Conservation (phyloP, 1,140 invertebrate genomes). For the Parapsyche elsis region DNA sequence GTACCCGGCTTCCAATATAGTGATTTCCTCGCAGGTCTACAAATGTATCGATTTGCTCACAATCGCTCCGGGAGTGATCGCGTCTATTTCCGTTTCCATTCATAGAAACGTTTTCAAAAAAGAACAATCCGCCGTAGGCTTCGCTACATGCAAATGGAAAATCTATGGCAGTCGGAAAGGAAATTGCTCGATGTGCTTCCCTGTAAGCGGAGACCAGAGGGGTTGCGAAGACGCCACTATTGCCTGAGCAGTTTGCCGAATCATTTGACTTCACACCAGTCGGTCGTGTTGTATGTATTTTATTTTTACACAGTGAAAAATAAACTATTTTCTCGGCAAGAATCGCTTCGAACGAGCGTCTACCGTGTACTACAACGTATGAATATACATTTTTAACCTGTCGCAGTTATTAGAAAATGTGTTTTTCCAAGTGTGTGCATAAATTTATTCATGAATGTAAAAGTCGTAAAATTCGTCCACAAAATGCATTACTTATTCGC, state of each 20-base stretch:
- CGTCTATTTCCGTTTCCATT: constrained; percentile 38
- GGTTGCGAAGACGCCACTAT: constrained; percentile 23
- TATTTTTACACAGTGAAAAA: no score
- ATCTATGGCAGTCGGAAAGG: constrained; percentile 38
- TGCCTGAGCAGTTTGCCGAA: constrained; percentile 45
- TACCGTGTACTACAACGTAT: no score
- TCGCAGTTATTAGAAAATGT: no score
- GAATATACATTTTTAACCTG: no score
- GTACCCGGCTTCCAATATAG: constrained; percentile 4
- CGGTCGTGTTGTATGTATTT: no score
- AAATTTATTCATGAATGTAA: constrained; percentile 22
- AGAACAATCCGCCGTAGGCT: constrained; percentile 32
- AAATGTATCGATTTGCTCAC: constrained; percentile 38
- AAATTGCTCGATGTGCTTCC: constrained; percentile 29
- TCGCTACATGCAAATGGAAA: constrained; percentile 44
- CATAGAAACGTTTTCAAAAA: constrained; percentile 38
- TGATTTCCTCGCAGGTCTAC: constrained; percentile 19
- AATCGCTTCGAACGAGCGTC: no score
- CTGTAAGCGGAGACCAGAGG: not conserved
- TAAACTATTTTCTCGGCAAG: no score
- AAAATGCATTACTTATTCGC: not conserved
- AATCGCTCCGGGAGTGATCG: constrained; percentile 33
- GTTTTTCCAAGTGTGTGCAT: not conserved
- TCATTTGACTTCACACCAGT: constrained; percentile 45
- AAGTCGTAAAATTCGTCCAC: constrained; percentile 15